Conservation (phyloP, 2,113 vertebrate genomes). For the Cyphomyrus plagiostoma region DNA sequence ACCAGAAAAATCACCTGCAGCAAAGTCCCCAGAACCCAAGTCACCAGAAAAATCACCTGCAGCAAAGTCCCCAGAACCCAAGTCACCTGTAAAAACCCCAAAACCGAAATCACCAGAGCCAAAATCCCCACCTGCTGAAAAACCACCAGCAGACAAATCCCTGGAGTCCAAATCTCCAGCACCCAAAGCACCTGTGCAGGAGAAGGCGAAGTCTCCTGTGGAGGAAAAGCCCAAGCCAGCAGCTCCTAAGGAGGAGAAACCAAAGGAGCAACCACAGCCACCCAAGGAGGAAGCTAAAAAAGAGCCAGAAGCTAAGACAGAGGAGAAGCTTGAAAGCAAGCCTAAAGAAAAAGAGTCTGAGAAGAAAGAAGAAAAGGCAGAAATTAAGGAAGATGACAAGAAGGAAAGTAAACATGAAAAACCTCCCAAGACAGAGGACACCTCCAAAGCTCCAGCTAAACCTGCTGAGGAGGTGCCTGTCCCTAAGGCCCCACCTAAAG, state of each 20-base stretch:
- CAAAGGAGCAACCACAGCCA: slow-evolving; percentile 25
- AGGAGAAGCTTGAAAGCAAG: slow-evolving; percentile 29
- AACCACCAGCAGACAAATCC: slow-evolving; percentile 38
- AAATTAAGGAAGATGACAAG: slow-evolving; percentile 22
- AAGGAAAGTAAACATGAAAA: slow-evolving; percentile 38
- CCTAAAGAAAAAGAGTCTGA: slow-evolving; percentile 35
- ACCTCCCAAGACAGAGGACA: slow-evolving; percentile 37
- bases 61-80: slow-evolving; percentile 29
- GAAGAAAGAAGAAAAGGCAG: slow-evolving; percentile 43
- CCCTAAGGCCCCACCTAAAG: slow-evolving; percentile 42
- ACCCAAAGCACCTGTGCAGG: slow-evolving; percentile 46
- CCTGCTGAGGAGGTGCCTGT: slow-evolving; percentile 37
- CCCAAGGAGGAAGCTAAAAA: slow-evolving; percentile 24
- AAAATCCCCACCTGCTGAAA: slow-evolving; percentile 47
- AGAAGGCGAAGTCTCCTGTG: slow-evolving; percentile 24
- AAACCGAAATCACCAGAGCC: slow-evolving; percentile 44
- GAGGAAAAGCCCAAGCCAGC: slow-evolving; percentile 39
- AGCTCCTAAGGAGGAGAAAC: slow-evolving; percentile 41
- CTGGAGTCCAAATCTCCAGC: slow-evolving; percentile 42
- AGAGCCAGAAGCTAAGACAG: slow-evolving; percentile 15
- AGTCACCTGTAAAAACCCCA: slow-evolving; percentile 43
- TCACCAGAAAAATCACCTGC: slow-evolving; percentile 30
- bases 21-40: slow-evolving; percentile 32
- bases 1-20: slow-evolving; percentile 19
- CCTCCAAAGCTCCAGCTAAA: slow-evolving; percentile 26